Base-by-base conservation (phyloP, 2,113 vertebrate species). In the Diadophis punctatus region DNA sequence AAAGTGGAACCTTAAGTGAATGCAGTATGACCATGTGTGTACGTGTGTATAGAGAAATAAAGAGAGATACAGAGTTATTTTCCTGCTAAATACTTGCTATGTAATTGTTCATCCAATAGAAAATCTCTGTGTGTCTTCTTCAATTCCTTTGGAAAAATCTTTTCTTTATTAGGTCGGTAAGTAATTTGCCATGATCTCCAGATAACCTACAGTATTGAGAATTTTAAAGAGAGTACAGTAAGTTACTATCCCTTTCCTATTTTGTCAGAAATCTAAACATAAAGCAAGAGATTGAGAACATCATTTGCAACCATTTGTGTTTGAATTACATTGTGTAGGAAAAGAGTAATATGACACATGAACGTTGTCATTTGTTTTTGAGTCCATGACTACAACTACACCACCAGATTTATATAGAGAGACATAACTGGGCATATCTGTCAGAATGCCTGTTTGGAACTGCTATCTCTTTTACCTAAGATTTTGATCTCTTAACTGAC, bases 171-270 rank as follows among this genome's bases (percentile, higher is more conserved):
- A 52, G 46, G 48, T 84, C 88, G 89, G 88, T 94, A 93, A 43
- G 91, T 92, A 93, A 96, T 94, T 58, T 51, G 95, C 93, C 93
- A 94, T 63, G 91, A 91, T 39, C 80, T 95, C 90, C 94, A 93
- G 49, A 94, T 95, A 90, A 95, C 90, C 94, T 94, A 87, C 0
- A 68, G 27, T 6, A 93, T 94, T 53, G 34, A 90, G 8, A 9
- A 89, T 8, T 39, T 90, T 86, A 63, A 86, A 63, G 3, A 63
- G 46, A 63, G 27, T 52, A 39, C 8, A 4, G 11, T 22, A 43
- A 30, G 63, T 27, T 39, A 74, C 53, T 49, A 52, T 48, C 20
- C 20, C 14, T 46, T 46, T 84, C 49, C 27, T 80, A 16, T 91
- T n/a, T 88, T 25, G 12, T 4, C 23, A 89, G 93, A 14, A 92